Conservation (phyloP, 2,113 vertebrate genomes). For the Eptesicus fuscus region DNA sequence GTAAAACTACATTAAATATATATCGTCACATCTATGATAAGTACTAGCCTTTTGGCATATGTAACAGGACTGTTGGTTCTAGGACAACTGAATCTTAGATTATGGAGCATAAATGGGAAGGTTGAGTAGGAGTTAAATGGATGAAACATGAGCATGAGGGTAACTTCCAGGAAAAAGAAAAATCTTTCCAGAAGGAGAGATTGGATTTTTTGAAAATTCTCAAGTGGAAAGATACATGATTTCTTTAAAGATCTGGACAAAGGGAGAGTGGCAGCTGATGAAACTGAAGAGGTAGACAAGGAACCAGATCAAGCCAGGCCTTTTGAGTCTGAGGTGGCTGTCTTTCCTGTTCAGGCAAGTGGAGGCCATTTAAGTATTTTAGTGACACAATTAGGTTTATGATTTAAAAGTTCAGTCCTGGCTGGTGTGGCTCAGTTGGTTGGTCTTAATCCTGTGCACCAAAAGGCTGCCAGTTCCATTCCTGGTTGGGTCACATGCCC, state of each 20-base stretch:
- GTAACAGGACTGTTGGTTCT: background rate
- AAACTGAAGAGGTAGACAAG: background rate
- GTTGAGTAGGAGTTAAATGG: background rate
- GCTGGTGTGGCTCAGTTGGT: too few relatives aligned
- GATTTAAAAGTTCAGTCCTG: background rate
- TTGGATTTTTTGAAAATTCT: background rate
- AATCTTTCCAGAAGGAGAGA: background rate
- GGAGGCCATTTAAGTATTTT: background rate
- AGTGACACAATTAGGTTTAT: background rate
- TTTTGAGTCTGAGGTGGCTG: background rate
- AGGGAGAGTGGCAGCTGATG: too few relatives aligned
- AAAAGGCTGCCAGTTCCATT: too few relatives aligned
- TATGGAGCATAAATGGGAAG: background rate
- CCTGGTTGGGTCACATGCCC: too few relatives aligned
- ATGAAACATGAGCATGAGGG: background rate
- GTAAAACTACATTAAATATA: background rate
- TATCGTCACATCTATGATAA: background rate
- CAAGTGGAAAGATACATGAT: background rate
- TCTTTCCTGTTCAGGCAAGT: background rate
- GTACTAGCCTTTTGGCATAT: too few relatives aligned
- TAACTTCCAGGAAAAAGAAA: background rate
- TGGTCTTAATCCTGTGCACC: too few relatives aligned
- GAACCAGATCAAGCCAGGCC: background rate
- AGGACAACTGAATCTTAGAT: background rate
- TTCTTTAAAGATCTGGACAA: background rate